Base-by-base conservation (phyloP, 2,113 vertebrate species). In the Nannobrachium achirus region DNA sequence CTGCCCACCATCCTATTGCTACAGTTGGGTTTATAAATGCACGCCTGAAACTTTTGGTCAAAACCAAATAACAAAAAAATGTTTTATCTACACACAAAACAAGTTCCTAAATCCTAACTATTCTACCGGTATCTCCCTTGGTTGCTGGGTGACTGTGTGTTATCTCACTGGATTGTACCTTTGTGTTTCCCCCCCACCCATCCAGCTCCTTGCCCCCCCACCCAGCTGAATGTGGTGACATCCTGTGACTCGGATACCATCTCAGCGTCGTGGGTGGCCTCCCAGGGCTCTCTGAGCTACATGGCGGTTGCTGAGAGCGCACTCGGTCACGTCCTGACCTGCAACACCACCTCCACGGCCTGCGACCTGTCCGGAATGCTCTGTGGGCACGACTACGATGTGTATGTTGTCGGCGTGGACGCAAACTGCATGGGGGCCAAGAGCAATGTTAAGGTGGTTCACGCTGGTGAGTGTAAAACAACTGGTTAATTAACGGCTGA, bases 201-300 rank as follows among this genome's bases (percentile, higher is more conserved):
- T 41, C 10, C 80, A 93, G 93, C 87, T 46, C 91, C 92, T 0
- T 93, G 93, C 67, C 74, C 88, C 11, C 92, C 93, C 25, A 85
- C 80, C 51, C 20, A 80, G 8, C 59, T 92, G 42, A 73, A 0
- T 1, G 78, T 91, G 8, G 39, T 66, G 52, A 72, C 86, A 1
- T 88, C 87, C 15, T 94, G 93, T 55, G n/a, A 51, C 6, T 88
- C 92, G 0, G 68, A 90, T 64, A 48, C 80, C 50, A 85, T 89
- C 63, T 16, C 57, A 0, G 78, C 94, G 15, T 88, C 84, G 13
- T 94, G 93, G 93, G 33, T 49, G 16, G 33, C 75, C 10, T 92
- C 91, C 0, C 60, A 63, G 51, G 90, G 90, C 38, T 88, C 91
- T 0, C 14, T 70, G 7, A 81, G 72, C 10, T 94, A 93, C 78